Conservation (phyloP, 2,888 invertebrate genomes). For the Argyresthia albistria region DNA sequence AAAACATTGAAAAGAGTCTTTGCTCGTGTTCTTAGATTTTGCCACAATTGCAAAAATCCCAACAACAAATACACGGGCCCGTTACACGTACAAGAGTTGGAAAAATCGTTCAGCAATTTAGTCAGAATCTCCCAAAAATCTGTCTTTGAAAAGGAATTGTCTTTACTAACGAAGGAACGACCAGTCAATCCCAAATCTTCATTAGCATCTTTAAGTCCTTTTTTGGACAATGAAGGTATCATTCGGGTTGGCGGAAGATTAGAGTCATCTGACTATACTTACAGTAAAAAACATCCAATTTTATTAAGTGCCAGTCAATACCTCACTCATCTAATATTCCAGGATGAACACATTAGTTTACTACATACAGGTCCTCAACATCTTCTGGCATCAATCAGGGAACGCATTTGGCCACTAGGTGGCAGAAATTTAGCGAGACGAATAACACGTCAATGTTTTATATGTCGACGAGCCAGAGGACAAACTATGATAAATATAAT, state of each 20-base stretch:
- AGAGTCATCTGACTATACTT: not conserved
- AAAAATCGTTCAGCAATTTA: not conserved
- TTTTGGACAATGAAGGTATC: slow-evolving; percentile 6
- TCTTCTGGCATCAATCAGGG: not conserved
- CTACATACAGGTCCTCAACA: not conserved
- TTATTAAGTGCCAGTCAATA: not conserved
- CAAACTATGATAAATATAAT: not conserved
- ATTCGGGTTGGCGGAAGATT: slow-evolving; percentile 8
- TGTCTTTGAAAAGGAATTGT: not conserved
- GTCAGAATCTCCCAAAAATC: not conserved
- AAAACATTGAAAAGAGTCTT: not conserved
- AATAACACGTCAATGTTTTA: not conserved
- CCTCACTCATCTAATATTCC: not conserved
- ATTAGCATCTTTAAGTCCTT: slow-evolving; percentile 2
- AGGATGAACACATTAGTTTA: not conserved
- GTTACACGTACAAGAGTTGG: not conserved
- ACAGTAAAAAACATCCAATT: slow-evolving; percentile 3
- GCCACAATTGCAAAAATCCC: not conserved
- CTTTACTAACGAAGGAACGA: not conserved
- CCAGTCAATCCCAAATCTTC: not conserved
- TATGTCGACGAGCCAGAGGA: not conserved
- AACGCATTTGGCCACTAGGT: not conserved
- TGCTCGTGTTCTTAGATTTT: not conserved
- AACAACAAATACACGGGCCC: not conserved
- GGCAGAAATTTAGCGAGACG: not conserved